These are phyloP conservation scores for Lasiurus cinereus DNA, from an alignment of 2,113 vertebrate species.

Conservation along the genomic window DNA sequence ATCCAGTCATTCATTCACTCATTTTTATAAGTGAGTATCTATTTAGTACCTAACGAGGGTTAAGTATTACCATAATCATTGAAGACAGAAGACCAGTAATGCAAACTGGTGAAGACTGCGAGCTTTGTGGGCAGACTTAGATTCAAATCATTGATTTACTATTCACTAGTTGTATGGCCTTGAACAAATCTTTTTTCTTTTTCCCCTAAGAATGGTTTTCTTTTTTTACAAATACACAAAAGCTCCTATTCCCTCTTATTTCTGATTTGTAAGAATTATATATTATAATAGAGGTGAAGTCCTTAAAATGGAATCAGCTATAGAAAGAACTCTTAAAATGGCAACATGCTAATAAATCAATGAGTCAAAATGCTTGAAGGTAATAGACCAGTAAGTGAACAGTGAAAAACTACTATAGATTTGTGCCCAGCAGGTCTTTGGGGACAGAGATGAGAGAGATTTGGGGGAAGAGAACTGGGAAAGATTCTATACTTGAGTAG, in stretches of 20 bases:
- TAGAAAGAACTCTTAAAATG: slow-evolving; percentile 28
- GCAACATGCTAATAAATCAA: slow-evolving; percentile 12
- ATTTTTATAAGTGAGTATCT: background rate
- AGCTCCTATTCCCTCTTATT: background rate
- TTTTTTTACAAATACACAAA: slow-evolving; percentile 23
- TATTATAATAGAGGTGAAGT: background rate
- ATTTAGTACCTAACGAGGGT: background rate
- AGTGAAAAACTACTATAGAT: background rate
- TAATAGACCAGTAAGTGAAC: background rate
- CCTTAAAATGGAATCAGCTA: background rate
- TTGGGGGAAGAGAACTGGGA: background rate
- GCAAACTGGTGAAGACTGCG: background rate
- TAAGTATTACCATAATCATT: background rate
- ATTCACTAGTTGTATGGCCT: background rate
- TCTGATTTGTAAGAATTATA: slow-evolving; percentile 1
- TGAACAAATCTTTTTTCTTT: background rate
- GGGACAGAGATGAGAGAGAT: background rate
- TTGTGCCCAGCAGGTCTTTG: background rate
- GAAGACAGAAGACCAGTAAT: background rate
- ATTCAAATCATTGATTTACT: background rate
- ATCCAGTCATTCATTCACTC: background rate
- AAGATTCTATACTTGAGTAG: background rate
- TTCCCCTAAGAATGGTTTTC: background rate
- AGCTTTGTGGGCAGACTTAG: background rate
- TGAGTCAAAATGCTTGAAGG: background rate